Evolutionary conservation across 2,888 invertebrate species (phyloP).

Genomic region (Oscheius onirici): DNA sequence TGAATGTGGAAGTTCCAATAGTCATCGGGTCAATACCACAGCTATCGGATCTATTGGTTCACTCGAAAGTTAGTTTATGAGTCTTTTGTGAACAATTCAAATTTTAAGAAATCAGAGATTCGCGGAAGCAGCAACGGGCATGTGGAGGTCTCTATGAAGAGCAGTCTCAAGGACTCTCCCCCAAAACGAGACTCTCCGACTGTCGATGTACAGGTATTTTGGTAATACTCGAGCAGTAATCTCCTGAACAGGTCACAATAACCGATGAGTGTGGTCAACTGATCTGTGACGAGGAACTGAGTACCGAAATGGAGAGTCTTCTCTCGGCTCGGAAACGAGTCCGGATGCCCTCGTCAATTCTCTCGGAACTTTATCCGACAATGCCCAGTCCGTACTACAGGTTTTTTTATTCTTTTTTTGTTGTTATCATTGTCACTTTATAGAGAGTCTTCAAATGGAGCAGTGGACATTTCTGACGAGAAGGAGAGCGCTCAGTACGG

Average conservation of each 20-base stretch:
- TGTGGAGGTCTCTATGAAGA: slow-evolving; percentile 36
- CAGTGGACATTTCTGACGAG: slow-evolving; percentile 67
- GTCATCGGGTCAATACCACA: slow-evolving; percentile 70
- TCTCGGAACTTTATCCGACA: slow-evolving; percentile 70
- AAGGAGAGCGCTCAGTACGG: slow-evolving; percentile 69
- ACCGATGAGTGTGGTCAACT: slow-evolving; percentile 62
- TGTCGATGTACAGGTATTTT: slow-evolving; percentile 33
- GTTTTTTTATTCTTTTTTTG: slow-evolving; percentile 35
- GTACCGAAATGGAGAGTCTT: slow-evolving; percentile 61
- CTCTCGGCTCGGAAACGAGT: slow-evolving; percentile 66
- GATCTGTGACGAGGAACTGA: slow-evolving; percentile 53
- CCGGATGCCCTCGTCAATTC: slow-evolving; percentile 69
- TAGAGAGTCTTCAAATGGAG: slow-evolving; percentile 69
- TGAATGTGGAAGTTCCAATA: slow-evolving; percentile 45
- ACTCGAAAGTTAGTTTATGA: slow-evolving; percentile 45
- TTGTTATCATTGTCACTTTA: slow-evolving; percentile 39
- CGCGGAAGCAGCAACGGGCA: slow-evolving; percentile 24
- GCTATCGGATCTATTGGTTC: slow-evolving; percentile 58
- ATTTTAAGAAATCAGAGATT: slow-evolving; percentile 30
- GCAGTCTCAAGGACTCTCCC: slow-evolving; percentile 48
- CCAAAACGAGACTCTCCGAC: slow-evolving; percentile 41
- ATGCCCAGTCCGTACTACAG: slow-evolving; percentile 70
- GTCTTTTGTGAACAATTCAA: background rate
- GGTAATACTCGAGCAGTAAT: too few relatives aligned
- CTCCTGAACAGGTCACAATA: slow-evolving; percentile 54